Evolutionary conservation across 2,113 vertebrate species (phyloP).

Genomic region (Scopus umbretta): DNA sequence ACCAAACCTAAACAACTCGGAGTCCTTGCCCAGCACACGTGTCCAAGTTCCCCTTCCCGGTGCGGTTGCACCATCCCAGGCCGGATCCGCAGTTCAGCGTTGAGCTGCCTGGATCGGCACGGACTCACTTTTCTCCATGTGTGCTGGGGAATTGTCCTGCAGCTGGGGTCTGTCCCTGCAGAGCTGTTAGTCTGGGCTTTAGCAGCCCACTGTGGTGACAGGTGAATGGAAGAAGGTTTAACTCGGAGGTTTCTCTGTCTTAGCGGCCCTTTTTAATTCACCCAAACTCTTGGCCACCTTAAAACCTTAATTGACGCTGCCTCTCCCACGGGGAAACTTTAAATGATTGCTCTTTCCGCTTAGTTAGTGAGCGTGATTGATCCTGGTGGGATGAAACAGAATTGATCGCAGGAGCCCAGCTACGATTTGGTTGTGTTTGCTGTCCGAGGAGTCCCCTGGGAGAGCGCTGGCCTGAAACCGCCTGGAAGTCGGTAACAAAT

Average conservation of each 20-base stretch:
- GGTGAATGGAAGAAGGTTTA: neutral
- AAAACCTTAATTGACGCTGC: neutral
- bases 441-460: neutral
- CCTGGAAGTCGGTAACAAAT: neutral
- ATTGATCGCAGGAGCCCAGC: neutral
- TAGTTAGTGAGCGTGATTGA: neutral
- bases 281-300: neutral
- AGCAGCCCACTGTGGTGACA: neutral
- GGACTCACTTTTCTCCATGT: accelerated
- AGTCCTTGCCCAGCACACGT: neutral
- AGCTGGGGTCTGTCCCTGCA: neutral
- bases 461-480: neutral
- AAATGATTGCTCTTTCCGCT: neutral
- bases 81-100: accelerated
- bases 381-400: neutral
- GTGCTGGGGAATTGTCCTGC: neutral
- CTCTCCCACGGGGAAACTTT: neutral
- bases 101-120: neutral
- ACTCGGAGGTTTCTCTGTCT: neutral
- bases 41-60: accelerated
- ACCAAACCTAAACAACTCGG: neutral
- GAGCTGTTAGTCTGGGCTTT: neutral
- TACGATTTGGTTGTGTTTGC: neutral
- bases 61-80: accelerated
- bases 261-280: neutral